Conservation (phyloP, 1,140 invertebrate genomes). For the Archegozetes longisetosus region DNA sequence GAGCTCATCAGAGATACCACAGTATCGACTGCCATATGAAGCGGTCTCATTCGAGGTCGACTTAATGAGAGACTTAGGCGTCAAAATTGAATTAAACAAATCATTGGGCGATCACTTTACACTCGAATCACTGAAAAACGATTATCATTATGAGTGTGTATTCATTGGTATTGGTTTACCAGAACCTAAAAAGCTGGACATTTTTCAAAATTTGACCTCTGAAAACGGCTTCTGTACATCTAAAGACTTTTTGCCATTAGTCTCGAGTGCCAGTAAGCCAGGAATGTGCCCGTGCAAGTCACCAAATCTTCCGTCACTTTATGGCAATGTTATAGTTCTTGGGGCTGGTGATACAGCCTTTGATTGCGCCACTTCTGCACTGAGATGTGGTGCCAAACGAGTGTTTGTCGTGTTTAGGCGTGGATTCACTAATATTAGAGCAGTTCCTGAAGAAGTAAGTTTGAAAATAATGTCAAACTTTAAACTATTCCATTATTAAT, state of each 20-base stretch:
- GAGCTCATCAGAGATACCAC: conserved; percentile 85
- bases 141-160: conserved; percentile 51
- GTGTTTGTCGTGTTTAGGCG: conserved; percentile 83
- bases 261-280: conserved; percentile 71
- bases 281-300: conserved; percentile 33
- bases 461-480: conserved; percentile 13
- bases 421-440: conserved; percentile 82
- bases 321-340: conserved; percentile 57
- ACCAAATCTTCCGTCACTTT: neutral
- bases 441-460: conserved; percentile 85
- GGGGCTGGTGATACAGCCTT: conserved; percentile 97
- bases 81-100: conserved; percentile 37
- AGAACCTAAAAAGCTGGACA: conserved; percentile 59
- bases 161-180: conserved; percentile 92
- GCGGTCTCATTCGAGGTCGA: conserved; percentile 87
- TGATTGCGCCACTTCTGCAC: conserved; percentile 92
- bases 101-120: conserved; percentile 29
- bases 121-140: conserved; percentile 38
- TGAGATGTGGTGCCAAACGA: conserved; percentile 77
- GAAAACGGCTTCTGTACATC: conserved; percentile 87
- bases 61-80: conserved; percentile 76
- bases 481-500: too few species aligned
- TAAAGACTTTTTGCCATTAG: conserved; percentile 77
- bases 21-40: conserved; percentile 80
- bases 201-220: conserved; percentile 58